Conservation (phyloP, 2,888 invertebrate genomes). For the Cryptocheilus praepositus region DNA sequence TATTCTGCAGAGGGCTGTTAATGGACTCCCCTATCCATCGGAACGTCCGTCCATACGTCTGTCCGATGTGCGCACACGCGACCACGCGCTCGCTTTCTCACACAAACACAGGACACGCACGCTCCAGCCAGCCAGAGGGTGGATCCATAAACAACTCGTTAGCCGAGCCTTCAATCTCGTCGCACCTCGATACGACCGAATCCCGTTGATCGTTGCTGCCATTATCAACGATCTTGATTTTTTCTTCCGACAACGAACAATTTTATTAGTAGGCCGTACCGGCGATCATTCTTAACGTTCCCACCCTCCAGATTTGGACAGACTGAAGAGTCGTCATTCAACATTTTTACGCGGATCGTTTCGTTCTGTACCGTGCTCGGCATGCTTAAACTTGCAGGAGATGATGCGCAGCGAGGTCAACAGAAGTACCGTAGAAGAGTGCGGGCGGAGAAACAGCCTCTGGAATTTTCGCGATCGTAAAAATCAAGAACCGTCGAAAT, state of each 20-base stretch:
- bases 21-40: constrained; percentile 59
- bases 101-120: constrained; percentile 26
- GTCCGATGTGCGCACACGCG: constrained; percentile 39
- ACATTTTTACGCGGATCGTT: constrained; percentile 2
- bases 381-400: no score
- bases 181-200: constrained; percentile 52
- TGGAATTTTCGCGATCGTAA: constrained; percentile 74
- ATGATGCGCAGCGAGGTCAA: not conserved
- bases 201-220: constrained; percentile 51
- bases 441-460: constrained; percentile 47
- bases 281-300: no score
- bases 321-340: constrained; percentile 16
- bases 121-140: constrained; percentile 48
- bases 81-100: constrained; percentile 29
- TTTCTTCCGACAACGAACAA: not conserved
- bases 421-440: constrained; percentile 27
- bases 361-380: no score
- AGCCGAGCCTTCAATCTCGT: constrained; percentile 70
- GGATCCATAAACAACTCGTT: constrained; percentile 73
- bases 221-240: constrained; percentile 38
- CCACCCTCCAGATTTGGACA: constrained; percentile 19
- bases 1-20: constrained; percentile 60
- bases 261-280: no score
- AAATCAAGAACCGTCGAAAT: constrained; percentile 73
- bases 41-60: constrained; percentile 40